These are phyloP conservation scores for Oreortyx pictus DNA, from an alignment of 2,797 vertebrate genomes.

Conservation along the genomic window DNA sequence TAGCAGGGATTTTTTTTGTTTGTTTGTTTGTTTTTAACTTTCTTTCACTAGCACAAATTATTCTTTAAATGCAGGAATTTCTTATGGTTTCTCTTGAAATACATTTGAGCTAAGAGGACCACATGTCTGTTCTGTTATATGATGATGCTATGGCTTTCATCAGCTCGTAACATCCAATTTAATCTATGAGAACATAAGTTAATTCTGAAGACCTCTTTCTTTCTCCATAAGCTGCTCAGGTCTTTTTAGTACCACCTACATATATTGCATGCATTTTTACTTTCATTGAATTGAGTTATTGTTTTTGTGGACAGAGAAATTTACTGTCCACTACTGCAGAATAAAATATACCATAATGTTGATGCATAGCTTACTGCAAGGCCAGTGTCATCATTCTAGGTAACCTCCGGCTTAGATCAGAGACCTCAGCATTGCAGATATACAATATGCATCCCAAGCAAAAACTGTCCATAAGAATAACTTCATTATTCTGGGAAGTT, in stretches of 20 bases:
- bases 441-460: conserved; percentile 77
- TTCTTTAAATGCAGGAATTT: conserved; percentile 25
- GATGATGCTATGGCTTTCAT: conserved; percentile 29
- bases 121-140: not conserved
- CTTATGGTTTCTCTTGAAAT: conserved; percentile 2
- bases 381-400: conserved; percentile 71
- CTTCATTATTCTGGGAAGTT: conserved; percentile 83
- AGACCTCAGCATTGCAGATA: conserved; percentile 75
- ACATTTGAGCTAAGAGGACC: conserved; percentile 1
- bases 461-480: conserved; percentile 76
- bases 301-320: conserved; percentile 67
- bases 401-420: conserved; percentile 72
- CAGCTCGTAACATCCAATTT: conserved; percentile 44
- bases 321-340: conserved; percentile 55
- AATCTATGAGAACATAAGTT: not conserved
- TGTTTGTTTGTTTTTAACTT: not conserved
- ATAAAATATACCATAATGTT: conserved; percentile 69
- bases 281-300: conserved; percentile 71
- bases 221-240: conserved; percentile 7
- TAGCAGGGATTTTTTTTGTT: not conserved
- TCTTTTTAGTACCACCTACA: conserved; percentile 17
- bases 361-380: conserved; percentile 63
- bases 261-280: conserved; percentile 33
- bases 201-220: conserved; percentile 10
- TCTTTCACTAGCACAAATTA: conserved; percentile 9